Conservation (phyloP, 2,888 invertebrate genomes). For the Isoperla grammatica region DNA sequence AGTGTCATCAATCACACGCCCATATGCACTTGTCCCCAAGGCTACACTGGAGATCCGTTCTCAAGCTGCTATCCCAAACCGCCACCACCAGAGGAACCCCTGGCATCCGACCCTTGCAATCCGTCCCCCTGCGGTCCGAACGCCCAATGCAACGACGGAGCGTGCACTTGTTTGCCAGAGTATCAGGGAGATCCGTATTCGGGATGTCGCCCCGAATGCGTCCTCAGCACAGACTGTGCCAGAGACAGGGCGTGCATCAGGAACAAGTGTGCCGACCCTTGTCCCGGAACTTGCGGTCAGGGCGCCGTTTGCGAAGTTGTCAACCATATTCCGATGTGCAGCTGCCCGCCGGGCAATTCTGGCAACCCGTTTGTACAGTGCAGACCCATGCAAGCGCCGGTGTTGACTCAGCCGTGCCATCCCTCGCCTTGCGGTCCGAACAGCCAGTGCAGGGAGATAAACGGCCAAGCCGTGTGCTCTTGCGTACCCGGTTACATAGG, state of each 20-base stretch:
- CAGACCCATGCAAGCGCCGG: conserved; percentile 43
- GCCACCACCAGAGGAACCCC: conserved; percentile 39
- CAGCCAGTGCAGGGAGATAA: conserved; percentile 45
- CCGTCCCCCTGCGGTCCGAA: conserved; percentile 50
- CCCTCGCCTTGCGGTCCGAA: conserved; percentile 50
- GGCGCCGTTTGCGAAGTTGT: conserved; percentile 43
- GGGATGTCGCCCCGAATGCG: conserved; percentile 56
- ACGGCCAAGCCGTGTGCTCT: conserved; percentile 46
- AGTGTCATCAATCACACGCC: conserved; percentile 39
- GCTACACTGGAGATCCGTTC: conserved; percentile 44
- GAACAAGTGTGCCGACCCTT: conserved; percentile 54
- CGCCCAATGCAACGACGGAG: conserved; percentile 56
- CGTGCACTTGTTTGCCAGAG: conserved; percentile 56
- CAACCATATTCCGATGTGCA: conserved; percentile 39
- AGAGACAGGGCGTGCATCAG: conserved; percentile 51
- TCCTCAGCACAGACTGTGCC: conserved; percentile 51
- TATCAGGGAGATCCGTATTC: conserved; percentile 58
- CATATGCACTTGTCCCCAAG: conserved; percentile 49
- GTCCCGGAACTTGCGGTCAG: conserved; percentile 60
- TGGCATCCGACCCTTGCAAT: conserved; percentile 40
- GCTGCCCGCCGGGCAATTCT: conserved; percentile 45
- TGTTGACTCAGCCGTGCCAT: conserved; percentile 39
- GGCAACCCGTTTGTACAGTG: conserved; percentile 70
- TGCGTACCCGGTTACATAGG: conserved; percentile 45
- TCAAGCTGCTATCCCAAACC: conserved; percentile 38